phyloP scores from a whole-genome alignment of 1,140 invertebrate species.

The Papilio machaon region DNA sequence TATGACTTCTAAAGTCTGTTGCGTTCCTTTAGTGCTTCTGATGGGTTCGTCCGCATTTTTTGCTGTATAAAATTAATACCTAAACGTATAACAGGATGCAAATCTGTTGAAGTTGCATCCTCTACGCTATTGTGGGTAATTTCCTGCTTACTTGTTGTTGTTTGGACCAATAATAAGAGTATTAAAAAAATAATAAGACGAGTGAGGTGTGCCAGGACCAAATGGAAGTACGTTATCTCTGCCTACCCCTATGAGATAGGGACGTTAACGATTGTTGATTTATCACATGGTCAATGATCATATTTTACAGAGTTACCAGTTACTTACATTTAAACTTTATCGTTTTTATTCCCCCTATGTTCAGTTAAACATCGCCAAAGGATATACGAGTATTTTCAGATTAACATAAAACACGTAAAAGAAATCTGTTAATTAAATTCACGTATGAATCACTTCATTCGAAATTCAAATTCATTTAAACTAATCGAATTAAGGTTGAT shows the following conservation, averaged over 20 bases:
- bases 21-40: neutral
- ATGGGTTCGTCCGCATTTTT: constrained; percentile 6
- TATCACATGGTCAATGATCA: no score
- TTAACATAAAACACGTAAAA: neutral
- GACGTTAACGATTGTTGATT: no score
- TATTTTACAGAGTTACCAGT: neutral
- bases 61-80: constrained; percentile 12
- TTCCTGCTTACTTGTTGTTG: neutral
- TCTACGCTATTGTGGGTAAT: neutral
- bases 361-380: neutral
- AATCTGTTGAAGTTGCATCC: neutral
- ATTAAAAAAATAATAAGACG: no score
- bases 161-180: no score
- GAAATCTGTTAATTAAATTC: neutral
- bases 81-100: neutral
- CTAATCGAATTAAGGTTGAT: neutral
- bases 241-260: no score
- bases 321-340: neutral
- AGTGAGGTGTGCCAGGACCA: no score
- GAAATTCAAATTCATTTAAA: neutral
- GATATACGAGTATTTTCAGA: neutral
- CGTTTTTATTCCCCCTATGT: neutral
- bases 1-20: neutral
- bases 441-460: constrained; percentile 3
- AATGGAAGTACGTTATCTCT: no score